phyloP scores from a whole-genome alignment of 2,113 vertebrate genomes.

The Daphoenositta chrysoptera region DNA sequence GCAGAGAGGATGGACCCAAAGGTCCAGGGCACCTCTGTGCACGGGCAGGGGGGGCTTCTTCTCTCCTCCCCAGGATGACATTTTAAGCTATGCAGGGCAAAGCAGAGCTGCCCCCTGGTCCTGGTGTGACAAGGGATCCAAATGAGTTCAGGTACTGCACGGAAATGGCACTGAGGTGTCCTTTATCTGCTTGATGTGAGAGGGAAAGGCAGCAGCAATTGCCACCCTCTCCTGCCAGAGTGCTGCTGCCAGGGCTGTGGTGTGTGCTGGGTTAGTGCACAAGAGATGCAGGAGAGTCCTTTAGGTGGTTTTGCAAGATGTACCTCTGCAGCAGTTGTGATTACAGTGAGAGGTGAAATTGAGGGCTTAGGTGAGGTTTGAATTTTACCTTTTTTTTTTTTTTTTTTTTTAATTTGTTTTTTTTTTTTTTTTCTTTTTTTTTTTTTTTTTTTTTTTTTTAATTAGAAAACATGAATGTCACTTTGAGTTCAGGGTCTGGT shows the following conservation, averaged over 20 bases:
- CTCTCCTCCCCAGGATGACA: accelerated
- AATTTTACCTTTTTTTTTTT: neutral
- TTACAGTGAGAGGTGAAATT: neutral
- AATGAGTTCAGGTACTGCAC: accelerated
- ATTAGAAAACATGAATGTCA: neutral
- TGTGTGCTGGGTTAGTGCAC: too few species aligned
- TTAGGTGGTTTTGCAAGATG: neutral
- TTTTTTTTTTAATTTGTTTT: too few species aligned
- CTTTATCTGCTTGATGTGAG: neutral
- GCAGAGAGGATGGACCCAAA: neutral
- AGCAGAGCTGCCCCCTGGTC: neutral
- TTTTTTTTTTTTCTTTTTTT: neutral
- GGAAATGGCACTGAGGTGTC: neutral
- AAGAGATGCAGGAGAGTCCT: neutral
- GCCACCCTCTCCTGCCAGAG: neutral
- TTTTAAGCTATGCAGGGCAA: neutral
- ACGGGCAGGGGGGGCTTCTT: neutral
- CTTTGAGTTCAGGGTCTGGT: neutral
- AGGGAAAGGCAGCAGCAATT: neutral
- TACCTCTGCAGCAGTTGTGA: neutral
- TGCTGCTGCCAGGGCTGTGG: neutral
- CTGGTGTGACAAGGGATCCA: accelerated
- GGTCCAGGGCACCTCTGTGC: neutral
- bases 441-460: neutral
- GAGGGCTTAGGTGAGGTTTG: neutral